phyloP scores from a whole-genome alignment of 1,140 invertebrate species.

The Drosophila dunni region DNA sequence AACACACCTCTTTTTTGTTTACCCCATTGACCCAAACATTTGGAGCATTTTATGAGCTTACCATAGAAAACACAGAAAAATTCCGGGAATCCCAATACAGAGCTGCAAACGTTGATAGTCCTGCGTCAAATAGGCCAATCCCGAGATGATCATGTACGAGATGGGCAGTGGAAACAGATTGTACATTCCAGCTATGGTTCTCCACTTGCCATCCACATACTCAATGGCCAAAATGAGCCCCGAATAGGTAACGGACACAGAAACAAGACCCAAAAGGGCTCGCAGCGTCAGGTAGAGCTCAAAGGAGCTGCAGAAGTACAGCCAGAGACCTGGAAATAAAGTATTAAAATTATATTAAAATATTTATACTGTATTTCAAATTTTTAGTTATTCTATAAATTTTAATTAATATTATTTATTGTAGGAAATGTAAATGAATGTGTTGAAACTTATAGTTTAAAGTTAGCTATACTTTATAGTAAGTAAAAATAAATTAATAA shows the following conservation, averaged over 20 bases:
- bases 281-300: constrained; percentile 88
- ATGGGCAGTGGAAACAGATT: constrained; percentile 90
- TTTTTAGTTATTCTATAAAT: no score
- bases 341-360: no score
- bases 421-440: no score
- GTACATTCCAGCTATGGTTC: constrained; percentile 89
- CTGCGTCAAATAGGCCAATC: constrained; percentile 89
- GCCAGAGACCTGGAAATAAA: constrained; percentile 85
- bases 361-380: no score
- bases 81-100: constrained; percentile 89
- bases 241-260: constrained; percentile 90
- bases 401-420: no score
- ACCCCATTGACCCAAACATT: constrained; percentile 22
- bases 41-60: constrained; percentile 82
- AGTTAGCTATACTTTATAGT: no score
- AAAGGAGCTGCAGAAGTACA: constrained; percentile 88
- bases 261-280: constrained; percentile 88
- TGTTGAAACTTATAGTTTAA: no score
- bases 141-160: constrained; percentile 90
- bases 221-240: constrained; percentile 90
- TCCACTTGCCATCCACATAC: constrained; percentile 90
- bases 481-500: no score
- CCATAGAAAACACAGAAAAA: constrained; percentile 88
- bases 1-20: constrained; percentile 42
- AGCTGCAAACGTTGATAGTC: constrained; percentile 91